These are phyloP conservation scores for Empidonax traillii DNA, from an alignment of 2,113 vertebrate genomes.

Conservation along the genomic window DNA sequence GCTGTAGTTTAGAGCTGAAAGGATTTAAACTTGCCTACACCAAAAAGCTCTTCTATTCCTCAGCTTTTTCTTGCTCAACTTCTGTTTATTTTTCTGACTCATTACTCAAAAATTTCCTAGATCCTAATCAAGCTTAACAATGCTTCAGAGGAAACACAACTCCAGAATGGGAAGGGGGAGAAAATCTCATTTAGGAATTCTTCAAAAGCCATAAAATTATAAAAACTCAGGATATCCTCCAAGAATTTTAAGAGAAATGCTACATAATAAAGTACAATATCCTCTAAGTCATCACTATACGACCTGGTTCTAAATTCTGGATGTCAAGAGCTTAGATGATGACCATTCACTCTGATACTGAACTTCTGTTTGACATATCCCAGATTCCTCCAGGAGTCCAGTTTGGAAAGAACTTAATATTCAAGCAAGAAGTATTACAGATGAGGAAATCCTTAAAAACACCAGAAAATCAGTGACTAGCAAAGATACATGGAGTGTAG, in stretches of 20 bases:
- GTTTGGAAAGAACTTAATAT: not conserved
- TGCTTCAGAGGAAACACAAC: not conserved
- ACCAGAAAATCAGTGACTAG: not conserved
- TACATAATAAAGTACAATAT: not conserved
- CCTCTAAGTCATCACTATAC: not conserved
- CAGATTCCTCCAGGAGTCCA: not conserved
- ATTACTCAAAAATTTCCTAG: not conserved
- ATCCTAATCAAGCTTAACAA: slow-evolving; percentile 39
- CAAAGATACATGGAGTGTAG: fast-evolving
- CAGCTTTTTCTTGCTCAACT: not conserved
- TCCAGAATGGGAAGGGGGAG: not conserved
- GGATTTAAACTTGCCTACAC: not conserved
- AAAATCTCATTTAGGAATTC: not conserved
- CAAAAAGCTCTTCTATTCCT: not conserved
- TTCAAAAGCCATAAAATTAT: not conserved
- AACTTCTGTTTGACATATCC: not conserved
- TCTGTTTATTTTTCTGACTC: slow-evolving; percentile 27
- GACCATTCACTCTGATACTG: not conserved
- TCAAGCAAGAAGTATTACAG: not conserved
- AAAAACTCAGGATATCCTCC: not conserved
- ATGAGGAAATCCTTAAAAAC: not conserved
- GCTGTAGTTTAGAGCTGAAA: not conserved
- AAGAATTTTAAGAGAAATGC: not conserved
- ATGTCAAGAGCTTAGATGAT: not conserved
- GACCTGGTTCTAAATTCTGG: not conserved